Evolutionary conservation across 1,140 invertebrate genomes (phyloP).

Genomic region (Temnothorax curvispinosus): DNA sequence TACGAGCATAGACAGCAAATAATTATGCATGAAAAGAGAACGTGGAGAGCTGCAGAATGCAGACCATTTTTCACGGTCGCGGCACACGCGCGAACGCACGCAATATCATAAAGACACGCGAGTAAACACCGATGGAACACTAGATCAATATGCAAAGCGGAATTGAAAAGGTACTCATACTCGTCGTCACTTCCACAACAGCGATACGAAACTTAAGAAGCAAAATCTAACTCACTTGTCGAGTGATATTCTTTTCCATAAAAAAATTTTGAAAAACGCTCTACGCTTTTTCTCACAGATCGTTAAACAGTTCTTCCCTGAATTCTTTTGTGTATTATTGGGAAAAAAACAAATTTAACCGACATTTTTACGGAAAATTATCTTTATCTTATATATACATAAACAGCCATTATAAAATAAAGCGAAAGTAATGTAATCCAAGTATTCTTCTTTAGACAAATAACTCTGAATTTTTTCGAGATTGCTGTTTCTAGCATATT

Average conservation of each 20-base stretch:
- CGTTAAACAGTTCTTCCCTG: neutral
- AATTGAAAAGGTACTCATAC: neutral
- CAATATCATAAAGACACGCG: conserved; percentile 6
- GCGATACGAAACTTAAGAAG: neutral
- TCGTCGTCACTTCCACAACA: conserved; percentile 5
- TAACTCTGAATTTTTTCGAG: neutral
- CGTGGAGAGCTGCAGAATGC: conserved; percentile 58
- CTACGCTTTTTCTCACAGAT: too few relatives aligned
- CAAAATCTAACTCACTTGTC: neutral
- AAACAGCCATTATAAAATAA: neutral
- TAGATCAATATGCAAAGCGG: neutral
- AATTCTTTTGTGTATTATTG: neutral
- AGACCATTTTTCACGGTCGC: conserved; percentile 36
- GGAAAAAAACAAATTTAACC: neutral
- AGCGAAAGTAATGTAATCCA: neutral
- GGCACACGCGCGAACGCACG: conserved; percentile 57
- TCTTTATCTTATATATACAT: too few relatives aligned
- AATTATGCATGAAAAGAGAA: conserved; percentile 68
- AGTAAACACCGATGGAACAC: neutral
- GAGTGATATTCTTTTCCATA: too few relatives aligned
- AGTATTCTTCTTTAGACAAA: neutral
- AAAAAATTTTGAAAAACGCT: neutral
- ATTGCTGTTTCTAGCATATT: neutral
- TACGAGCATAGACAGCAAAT: conserved; percentile 71
- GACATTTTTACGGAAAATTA: too few relatives aligned